These are phyloP conservation scores for Piaya cayana DNA, from an alignment of 2,113 vertebrate species.

Conservation along the genomic window DNA sequence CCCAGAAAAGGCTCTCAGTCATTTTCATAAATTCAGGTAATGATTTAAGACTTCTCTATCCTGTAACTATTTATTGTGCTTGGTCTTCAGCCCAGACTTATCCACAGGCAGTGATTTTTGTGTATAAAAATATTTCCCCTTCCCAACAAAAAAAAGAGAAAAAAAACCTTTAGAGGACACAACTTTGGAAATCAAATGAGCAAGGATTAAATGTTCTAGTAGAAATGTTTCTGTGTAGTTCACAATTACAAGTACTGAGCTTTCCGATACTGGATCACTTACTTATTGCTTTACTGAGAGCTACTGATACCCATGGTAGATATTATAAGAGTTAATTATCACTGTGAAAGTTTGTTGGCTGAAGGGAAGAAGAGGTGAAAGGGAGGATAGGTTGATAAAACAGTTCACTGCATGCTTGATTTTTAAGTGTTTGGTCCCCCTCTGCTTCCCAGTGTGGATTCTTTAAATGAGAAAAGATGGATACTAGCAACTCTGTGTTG, in stretches of 20 bases:
- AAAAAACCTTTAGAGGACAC: background rate
- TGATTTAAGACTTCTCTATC: background rate
- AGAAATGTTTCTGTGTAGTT: background rate
- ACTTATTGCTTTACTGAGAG: background rate
- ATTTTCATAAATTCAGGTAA: background rate
- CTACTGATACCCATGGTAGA: background rate
- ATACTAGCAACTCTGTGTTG: background rate
- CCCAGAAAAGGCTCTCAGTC: background rate
- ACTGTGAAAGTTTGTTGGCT: background rate
- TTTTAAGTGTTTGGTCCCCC: background rate
- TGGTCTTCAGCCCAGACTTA: conserved; percentile 45
- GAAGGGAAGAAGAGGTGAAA: background rate
- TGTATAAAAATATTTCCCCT: conserved; percentile 9
- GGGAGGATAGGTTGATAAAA: background rate
- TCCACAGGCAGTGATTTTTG: conserved; percentile 22
- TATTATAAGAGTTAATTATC: background rate
- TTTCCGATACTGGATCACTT: background rate
- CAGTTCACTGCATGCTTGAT: background rate
- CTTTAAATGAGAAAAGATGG: background rate
- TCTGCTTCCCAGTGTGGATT: background rate
- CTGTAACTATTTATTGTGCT: background rate
- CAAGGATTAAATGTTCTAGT: background rate
- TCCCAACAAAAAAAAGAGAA: background rate
- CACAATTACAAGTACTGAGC: background rate
- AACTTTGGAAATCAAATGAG: conserved; percentile 8